phyloP scores from a whole-genome alignment of 2,113 vertebrate genomes.

The Myocastor coypus region DNA sequence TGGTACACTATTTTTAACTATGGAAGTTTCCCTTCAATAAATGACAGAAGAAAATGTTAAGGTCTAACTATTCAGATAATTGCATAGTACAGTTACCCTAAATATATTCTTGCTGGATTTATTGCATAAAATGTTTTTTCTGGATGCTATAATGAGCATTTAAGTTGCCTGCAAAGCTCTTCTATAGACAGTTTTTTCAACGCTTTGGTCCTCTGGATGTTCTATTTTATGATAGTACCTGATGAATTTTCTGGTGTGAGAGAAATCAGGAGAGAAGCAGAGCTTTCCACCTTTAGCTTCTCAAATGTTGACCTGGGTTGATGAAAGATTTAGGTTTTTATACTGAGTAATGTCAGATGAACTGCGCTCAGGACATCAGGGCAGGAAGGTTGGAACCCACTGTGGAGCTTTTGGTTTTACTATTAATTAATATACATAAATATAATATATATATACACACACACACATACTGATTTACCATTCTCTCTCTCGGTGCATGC shows the following conservation, averaged over 20 bases:
- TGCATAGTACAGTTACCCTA: background rate
- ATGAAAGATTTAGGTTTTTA: background rate
- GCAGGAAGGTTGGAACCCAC: background rate
- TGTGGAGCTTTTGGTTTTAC: background rate
- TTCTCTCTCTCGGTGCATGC: background rate
- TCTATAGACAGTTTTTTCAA: background rate
- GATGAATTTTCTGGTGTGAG: constrained; percentile 20
- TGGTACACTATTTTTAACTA: background rate
- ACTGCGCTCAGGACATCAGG: background rate
- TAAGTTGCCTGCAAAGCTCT: background rate
- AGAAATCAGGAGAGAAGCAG: background rate
- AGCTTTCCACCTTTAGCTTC: background rate
- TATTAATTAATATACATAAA: background rate
- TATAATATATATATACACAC: no score
- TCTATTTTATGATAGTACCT: background rate
- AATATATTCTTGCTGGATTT: constrained; percentile 2
- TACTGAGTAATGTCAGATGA: background rate
- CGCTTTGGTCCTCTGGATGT: background rate
- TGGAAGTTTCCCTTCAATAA: no score
- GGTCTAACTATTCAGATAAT: background rate
- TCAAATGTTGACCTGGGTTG: background rate
- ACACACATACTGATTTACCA: background rate
- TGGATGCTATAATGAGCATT: background rate
- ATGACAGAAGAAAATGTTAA: no score
- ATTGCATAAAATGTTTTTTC: background rate